phyloP scores from a whole-genome alignment of 2,113 vertebrate species.

The Eulemur rufifrons region DNA sequence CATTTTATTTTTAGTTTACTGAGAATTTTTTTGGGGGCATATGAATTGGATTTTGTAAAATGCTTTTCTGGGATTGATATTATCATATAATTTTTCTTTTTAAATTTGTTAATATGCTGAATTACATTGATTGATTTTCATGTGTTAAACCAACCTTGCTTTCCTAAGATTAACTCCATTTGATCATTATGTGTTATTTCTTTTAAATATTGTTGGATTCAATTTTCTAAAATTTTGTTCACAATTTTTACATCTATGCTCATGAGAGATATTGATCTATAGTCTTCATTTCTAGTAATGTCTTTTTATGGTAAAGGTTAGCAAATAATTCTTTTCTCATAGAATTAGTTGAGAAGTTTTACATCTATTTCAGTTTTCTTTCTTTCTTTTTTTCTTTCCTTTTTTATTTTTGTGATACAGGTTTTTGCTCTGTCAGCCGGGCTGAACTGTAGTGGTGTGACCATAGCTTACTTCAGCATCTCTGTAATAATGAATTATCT shows the following conservation, averaged over 20 bases:
- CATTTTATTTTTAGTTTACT: background rate
- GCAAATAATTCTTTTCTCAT: background rate
- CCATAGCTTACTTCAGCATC: too few species aligned
- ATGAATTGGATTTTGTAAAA: background rate
- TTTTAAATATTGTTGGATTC: background rate
- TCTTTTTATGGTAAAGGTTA: background rate
- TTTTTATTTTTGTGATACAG: too few species aligned
- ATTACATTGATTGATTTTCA: background rate
- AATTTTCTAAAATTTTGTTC: background rate
- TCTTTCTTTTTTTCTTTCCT: too few species aligned
- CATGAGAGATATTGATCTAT: background rate
- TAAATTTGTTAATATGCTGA: background rate
- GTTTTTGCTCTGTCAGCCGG: too few species aligned
- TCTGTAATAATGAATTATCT: background rate
- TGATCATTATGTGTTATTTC: background rate
- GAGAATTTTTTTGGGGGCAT: background rate
- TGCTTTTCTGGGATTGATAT: background rate
- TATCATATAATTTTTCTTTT: background rate
- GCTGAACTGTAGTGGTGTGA: too few species aligned
- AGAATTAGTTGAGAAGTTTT: background rate
- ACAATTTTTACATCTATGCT: background rate
- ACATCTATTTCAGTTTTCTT: background rate
- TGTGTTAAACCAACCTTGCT: background rate
- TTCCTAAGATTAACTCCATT: background rate
- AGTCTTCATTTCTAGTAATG: background rate